These are phyloP conservation scores for Aspiorhynchus laticeps DNA, from an alignment of 2,113 vertebrate genomes.

Conservation along the genomic window DNA sequence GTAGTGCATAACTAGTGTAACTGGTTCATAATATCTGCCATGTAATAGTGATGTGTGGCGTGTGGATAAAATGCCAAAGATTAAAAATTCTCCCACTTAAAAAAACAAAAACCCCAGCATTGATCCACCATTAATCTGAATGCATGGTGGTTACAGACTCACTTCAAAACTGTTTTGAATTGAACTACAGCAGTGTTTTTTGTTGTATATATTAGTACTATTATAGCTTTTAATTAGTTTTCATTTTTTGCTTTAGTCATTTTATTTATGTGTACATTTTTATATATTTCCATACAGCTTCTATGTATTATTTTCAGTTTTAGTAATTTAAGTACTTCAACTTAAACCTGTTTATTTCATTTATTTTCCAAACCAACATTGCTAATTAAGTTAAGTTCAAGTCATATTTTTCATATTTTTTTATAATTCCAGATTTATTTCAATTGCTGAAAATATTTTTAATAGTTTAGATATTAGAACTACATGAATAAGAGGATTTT, in stretches of 20 bases:
- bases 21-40: not conserved
- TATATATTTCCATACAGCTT: no score
- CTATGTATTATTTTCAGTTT: no score
- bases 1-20: not conserved
- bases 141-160: not conserved
- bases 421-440: not conserved
- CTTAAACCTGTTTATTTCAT: no score
- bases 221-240: not conserved
- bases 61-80: not conserved
- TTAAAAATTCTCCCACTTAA: not conserved
- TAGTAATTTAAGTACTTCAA: no score
- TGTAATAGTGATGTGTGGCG: not conserved
- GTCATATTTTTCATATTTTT: no score
- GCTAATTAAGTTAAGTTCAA: no score
- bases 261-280: no score
- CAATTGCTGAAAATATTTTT: not conserved
- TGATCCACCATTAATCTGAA: not conserved
- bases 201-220: not conserved
- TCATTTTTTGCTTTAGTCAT: not conserved
- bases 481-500: not conserved
- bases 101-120: not conserved
- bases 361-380: no score
- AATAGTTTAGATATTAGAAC: not conserved
- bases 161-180: not conserved
- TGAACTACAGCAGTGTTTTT: not conserved